These are phyloP conservation scores for Thripadectes ignobilis DNA, from an alignment of 2,797 vertebrate genomes.

Conservation along the genomic window DNA sequence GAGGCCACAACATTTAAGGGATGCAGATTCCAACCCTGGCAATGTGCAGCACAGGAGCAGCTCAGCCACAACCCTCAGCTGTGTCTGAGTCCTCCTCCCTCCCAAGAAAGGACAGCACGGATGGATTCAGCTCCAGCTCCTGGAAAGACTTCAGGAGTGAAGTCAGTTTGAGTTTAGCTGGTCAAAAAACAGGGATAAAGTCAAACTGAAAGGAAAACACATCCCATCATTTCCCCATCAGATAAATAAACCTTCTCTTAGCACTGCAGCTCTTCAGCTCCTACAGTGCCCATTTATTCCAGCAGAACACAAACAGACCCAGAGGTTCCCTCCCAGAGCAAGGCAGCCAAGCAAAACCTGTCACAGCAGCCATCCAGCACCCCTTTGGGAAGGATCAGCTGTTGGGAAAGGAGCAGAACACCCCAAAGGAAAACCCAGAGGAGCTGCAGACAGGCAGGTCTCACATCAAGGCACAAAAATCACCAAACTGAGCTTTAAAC, in stretches of 20 bases:
- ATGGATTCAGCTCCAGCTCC: not conserved
- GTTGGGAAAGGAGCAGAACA: not conserved
- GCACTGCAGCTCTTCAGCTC: not conserved
- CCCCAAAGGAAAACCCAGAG: not conserved
- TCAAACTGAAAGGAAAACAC: not conserved
- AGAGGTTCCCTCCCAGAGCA: not conserved
- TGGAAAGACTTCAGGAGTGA: not conserved
- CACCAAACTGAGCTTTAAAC: not conserved
- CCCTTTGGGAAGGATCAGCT: not conserved
- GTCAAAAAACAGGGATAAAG: not conserved
- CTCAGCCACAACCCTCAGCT: not conserved
- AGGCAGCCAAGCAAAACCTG: not conserved
- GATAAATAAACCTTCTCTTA: not conserved
- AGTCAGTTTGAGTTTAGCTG: not conserved
- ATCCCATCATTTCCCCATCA: not conserved
- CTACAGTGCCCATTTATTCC: not conserved
- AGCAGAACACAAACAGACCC: not conserved
- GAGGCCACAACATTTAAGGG: not conserved
- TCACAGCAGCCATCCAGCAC: not conserved
- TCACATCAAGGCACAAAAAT: not conserved
- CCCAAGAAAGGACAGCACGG: not conserved
- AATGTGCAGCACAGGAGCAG: not conserved
- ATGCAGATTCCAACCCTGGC: not conserved
- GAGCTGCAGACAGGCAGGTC: not conserved
- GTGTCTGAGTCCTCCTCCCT: fast-evolving